Conservation (phyloP, 2,888 invertebrate species). For the Arctia plantaginis region DNA sequence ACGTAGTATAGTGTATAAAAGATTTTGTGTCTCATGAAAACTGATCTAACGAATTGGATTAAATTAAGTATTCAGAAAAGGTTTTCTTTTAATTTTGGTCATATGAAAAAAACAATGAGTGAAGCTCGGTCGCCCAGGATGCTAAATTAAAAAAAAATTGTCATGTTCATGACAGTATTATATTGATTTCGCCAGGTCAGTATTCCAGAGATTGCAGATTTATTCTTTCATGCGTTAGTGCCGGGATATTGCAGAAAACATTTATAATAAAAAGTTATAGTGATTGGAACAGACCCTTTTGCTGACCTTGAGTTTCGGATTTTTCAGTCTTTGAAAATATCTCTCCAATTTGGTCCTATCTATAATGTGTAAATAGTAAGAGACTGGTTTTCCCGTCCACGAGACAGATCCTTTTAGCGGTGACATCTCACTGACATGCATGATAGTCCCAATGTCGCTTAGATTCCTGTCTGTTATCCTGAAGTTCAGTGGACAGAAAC, state of each 20-base stretch:
- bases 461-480: slow-evolving; percentile 99
- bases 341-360: slow-evolving; percentile 98
- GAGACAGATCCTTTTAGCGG: slow-evolving; percentile 98
- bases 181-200: not conserved
- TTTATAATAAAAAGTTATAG: slow-evolving; percentile 40
- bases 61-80: not conserved
- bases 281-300: slow-evolving; percentile 85
- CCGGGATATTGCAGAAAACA: slow-evolving; percentile 8
- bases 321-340: slow-evolving; percentile 98
- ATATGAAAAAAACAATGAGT: no score
- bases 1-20: not conserved
- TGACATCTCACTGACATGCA: slow-evolving; percentile 99
- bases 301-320: slow-evolving; percentile 92
- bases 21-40: not conserved
- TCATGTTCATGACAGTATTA: not conserved
- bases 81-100: no score
- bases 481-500: slow-evolving; percentile 99
- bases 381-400: slow-evolving; percentile 99
- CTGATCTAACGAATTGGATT: not conserved
- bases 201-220: not conserved
- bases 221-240: slow-evolving; percentile 18
- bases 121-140: no score
- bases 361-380: slow-evolving; percentile 99
- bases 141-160: no score
- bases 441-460: slow-evolving; percentile 99